Evolutionary conservation across 2,113 vertebrate genomes (phyloP), one percentile per base, ranked within the genome.

Genomic region (Istiophorus platypterus): DNA sequence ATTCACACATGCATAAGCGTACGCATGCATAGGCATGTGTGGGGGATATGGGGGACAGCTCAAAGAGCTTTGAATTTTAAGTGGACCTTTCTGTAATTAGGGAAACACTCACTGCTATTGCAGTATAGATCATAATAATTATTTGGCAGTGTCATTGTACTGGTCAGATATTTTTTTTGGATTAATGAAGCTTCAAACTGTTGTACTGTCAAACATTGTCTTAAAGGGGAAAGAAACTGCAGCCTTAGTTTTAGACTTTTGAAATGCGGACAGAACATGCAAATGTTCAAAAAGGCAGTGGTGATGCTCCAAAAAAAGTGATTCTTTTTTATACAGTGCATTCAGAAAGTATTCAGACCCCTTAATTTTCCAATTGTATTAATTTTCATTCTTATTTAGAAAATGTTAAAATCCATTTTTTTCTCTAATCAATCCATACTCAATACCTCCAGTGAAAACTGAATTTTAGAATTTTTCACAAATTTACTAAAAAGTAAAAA

Each of bases 1-100:
- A 75, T 31, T 51, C 74, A 76, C 49, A 49, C 20, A 9, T 42
- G n/a, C 54, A 63, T n/a, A 29, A 27, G 9, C n/a, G 29, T 14
- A 7, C 13, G 29, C 29, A 66, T 22, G 17, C 51, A 54, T 10
- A 66, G 20, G 7, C 27, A 63, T 0, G 10, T 31, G 20, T 34
- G 2, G 1, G 15, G 27, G 20, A 70, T 69, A n/a, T n/a, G n/a
- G n/a, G n/a, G 72, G 37, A 79, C 42, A 82, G 2, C 56, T 73
- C 59, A 39, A 34, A 62, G 77, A 79, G 29, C 34, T 42, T 77
- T 47, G 27, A 22, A 57, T 34, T 34, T 34, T 34, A 34, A 34
- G 31, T 34, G 31, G 6, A 34, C 37, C 20, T 72, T 75, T 79
- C 54, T 8, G 15, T 72, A 51, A 51, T 62, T 22, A 51, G 18